phyloP scores from a whole-genome alignment of 2,113 vertebrate genomes.

The Myiagra hebetior region DNA sequence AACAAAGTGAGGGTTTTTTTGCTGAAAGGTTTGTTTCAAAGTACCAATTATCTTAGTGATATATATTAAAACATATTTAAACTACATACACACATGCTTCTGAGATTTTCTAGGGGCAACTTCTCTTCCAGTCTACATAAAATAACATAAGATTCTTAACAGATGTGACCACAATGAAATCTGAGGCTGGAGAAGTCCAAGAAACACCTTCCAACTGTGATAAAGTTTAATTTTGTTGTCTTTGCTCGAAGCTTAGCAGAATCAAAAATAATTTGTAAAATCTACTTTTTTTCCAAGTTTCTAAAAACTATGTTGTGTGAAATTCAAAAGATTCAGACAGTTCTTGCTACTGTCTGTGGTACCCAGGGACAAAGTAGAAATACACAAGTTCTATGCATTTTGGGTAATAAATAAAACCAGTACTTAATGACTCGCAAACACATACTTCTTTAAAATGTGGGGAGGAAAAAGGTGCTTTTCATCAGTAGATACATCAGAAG shows the following conservation, averaged over 20 bases:
- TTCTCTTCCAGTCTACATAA: background rate
- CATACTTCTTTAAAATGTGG: background rate
- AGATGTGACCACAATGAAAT: background rate
- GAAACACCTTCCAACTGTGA: background rate
- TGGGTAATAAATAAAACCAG: background rate
- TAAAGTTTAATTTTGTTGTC: background rate
- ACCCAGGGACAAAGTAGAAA: background rate
- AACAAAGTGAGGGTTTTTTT: fast-evolving
- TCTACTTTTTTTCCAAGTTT: background rate
- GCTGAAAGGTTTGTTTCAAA: background rate
- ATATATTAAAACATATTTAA: background rate
- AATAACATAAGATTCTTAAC: background rate
- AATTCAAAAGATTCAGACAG: background rate
- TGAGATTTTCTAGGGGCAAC: background rate
- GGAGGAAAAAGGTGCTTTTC: fast-evolving
- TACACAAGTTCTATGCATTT: background rate
- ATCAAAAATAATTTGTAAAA: background rate
- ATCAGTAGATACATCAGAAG: background rate
- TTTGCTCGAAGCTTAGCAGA: background rate
- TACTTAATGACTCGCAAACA: background rate
- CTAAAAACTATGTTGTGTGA: background rate
- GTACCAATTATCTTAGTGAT: background rate
- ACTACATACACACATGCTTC: background rate
- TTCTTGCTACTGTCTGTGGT: background rate
- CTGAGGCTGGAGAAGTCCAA: background rate